Evolutionary conservation across 2,888 invertebrate species (phyloP), one percentile per base, ranked within the genome.

Genomic region (Microctonus brassicae): DNA sequence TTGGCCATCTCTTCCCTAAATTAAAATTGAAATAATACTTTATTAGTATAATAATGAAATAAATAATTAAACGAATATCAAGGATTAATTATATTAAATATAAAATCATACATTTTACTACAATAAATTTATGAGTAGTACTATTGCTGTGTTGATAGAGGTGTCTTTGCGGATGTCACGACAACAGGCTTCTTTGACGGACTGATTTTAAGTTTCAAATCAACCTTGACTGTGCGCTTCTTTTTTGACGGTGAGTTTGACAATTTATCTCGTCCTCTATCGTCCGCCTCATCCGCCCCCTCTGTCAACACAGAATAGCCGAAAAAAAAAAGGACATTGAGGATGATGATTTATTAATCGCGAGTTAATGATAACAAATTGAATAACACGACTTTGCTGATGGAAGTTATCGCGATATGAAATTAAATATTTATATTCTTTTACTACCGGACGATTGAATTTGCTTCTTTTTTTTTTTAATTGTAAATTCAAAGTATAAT

Each of bases 1-100:
- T 90, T 91, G 91, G 91, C 93, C 93, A 94, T 91, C 91, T 93
- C 93, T 91, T 93, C 89, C 90, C 93, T 92, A 84, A 78, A 80
- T 47, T 17, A 20, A 47, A 78, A 71, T 73, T 72, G 53, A 60
- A 73, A 70, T 4, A 66, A 67, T 84, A n/a, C n/a, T 61, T 61
- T 7, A 58, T 58, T 33, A 33, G 58, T 7, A 24, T 17, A 34
- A 39, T 47, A 24, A 57, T 24, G 24, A 33, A 52, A n/a, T n/a
- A n/a, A n/a, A n/a, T n/a, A n/a, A n/a, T n/a, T 17, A 3, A 47
- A 39, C 39, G 7, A 9, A 36, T 61, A 36, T 13, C n/a, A 11
- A 36, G 20, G 24, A 61, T 1, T 52, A 24, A 20, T n/a, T 22
- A 33, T 53, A 29, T 26, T 57, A 24, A 42, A 52, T 61, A 17